A percentile compares a stretch with the other conserved stretches of the same genome.
Conservation (phyloP, 92 coral and sea anemone genomes). For the Ricordea florida region DNA sequence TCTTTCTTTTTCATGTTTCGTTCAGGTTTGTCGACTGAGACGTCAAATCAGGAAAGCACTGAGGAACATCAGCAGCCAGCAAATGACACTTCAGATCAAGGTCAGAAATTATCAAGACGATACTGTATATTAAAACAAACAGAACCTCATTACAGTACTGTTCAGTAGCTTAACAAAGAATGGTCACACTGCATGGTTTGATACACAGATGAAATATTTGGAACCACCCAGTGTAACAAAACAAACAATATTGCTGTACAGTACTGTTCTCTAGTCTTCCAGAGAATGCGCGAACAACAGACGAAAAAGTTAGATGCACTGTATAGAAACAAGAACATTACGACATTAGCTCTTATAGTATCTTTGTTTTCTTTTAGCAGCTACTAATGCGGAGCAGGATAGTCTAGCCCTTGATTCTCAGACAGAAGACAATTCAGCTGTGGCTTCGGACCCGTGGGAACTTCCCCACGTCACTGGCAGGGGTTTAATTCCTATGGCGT, state of each 20-base stretch:
- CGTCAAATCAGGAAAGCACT: background rate
- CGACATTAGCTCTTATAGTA: background rate
- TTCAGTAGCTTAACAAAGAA: no score
- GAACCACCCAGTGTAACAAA: no score
- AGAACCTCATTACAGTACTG: no score
- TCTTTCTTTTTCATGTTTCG: background rate
- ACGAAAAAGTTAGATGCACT: no score
- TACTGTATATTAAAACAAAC: no score
- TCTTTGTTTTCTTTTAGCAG: background rate
- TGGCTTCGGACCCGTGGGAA: conserved; percentile 51
- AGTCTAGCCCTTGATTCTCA: conserved; percentile 21
- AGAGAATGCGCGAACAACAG: no score
- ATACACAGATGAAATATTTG: no score
- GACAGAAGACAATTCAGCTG: background rate
- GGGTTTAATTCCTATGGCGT: conserved; percentile 69
- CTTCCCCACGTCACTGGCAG: conserved; percentile 74
- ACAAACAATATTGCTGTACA: no score
- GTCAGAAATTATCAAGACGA: no score
- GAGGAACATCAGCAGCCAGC: background rate
- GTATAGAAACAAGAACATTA: background rate
- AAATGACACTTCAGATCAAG: background rate
- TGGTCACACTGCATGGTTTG: no score
- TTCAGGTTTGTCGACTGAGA: background rate
- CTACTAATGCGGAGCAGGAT: conserved; percentile 26
- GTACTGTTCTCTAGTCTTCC: no score